These are phyloP conservation scores for Melanotus villosus DNA, from an alignment of 2,888 invertebrate genomes.

Conservation along the genomic window DNA sequence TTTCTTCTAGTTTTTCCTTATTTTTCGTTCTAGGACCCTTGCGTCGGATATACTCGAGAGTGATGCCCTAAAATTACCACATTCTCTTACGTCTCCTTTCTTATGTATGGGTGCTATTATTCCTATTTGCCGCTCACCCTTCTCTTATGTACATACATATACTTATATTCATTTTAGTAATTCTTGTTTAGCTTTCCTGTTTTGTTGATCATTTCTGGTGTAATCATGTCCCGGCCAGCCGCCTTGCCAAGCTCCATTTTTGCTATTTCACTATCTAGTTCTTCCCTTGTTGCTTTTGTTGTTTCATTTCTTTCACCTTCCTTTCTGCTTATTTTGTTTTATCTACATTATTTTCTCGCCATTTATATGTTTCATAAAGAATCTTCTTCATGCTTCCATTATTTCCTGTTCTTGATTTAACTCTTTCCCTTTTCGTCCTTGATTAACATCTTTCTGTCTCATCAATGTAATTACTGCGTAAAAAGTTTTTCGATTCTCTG, in stretches of 20 bases:
- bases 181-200: background rate
- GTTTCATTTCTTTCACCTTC: background rate
- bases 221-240: background rate
- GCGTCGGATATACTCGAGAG: background rate
- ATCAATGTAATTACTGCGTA: conserved; percentile 10
- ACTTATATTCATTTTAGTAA: background rate
- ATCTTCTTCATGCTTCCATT: background rate
- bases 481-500: conserved; percentile 16
- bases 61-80: background rate
- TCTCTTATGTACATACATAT: background rate
- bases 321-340: background rate
- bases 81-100: background rate
- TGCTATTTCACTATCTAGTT: background rate
- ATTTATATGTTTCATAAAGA: background rate
- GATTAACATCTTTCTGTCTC: conserved; percentile 8
- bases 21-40: background rate
- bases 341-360: background rate
- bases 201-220: background rate
- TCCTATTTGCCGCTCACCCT: background rate
- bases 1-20: background rate
- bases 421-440: background rate
- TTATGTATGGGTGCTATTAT: background rate
- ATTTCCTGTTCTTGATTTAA: background rate
- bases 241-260: background rate
- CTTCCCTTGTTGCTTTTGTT: conserved; percentile 12